phyloP scores from a whole-genome alignment of 2,888 invertebrate genomes.

The Ichneumoninae sp. region DNA sequence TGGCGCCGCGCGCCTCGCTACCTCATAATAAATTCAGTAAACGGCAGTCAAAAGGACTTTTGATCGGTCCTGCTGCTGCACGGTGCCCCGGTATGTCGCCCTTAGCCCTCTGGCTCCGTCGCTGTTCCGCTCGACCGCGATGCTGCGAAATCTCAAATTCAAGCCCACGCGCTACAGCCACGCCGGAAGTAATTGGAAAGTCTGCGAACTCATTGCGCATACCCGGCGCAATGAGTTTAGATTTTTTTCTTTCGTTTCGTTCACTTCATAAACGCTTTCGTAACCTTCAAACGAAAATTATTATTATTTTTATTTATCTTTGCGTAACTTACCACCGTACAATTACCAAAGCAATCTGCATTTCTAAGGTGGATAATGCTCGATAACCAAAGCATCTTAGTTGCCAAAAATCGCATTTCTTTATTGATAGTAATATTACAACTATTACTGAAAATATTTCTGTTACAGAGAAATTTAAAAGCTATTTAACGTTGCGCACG shows the following conservation, averaged over 20 bases:
- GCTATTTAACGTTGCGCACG: no score
- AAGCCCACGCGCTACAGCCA: constrained; percentile 45
- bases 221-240: neutral
- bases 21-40: constrained; percentile 75
- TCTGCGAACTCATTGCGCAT: neutral
- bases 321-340: no score
- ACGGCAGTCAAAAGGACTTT: constrained; percentile 73
- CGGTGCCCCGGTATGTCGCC: constrained; percentile 60
- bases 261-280: neutral
- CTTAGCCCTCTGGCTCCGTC: constrained; percentile 51
- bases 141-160: constrained; percentile 63
- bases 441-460: no score
- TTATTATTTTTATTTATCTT: neutral
- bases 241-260: neutral
- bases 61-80: constrained; percentile 58
- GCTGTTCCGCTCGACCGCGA: constrained; percentile 23
- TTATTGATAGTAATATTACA: no score
- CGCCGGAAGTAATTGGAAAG: neutral
- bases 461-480: no score
- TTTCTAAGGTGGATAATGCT: no score
- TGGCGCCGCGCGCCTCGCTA: constrained; percentile 69
- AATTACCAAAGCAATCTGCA: no score
- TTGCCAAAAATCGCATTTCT: no score
- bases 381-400: no score
- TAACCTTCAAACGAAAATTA: neutral